phyloP scores from a whole-genome alignment of 2,113 vertebrate species.

The Ahaetulla prasina region DNA sequence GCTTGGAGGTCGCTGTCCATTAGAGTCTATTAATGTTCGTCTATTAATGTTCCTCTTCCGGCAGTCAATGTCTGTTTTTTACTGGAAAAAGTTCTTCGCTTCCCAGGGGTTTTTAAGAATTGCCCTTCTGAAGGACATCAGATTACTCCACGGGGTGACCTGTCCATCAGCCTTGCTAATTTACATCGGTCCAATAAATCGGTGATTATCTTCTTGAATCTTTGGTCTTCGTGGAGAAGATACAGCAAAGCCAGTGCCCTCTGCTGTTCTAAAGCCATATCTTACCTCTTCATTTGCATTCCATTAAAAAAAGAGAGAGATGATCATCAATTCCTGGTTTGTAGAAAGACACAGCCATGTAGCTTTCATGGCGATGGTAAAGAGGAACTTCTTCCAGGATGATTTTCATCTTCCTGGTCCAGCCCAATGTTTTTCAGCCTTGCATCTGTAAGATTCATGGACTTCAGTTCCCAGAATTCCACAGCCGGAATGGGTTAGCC shows the following conservation, averaged over 20 bases:
- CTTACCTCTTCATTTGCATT: not conserved
- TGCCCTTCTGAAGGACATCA: not conserved
- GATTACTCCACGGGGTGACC: not conserved
- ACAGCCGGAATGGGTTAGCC: not conserved
- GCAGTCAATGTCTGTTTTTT: not conserved
- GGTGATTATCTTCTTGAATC: not conserved
- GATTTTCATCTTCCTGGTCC: not conserved
- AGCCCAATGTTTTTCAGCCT: not conserved
- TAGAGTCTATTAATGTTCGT: constrained; percentile 37
- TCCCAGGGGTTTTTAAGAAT: not conserved
- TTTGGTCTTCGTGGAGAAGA: accelerated
- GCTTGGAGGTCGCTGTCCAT: constrained; percentile 13
- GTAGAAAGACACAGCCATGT: not conserved
- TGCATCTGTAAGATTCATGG: not conserved
- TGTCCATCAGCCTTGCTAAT: not conserved
- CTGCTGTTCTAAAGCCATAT: accelerated
- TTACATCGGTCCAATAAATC: not conserved
- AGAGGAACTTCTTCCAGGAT: not conserved
- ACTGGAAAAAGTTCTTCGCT: constrained; percentile 5
- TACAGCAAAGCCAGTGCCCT: not conserved
- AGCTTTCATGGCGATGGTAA: not conserved
- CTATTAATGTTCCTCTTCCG: constrained; percentile 39
- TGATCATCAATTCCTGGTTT: not conserved
- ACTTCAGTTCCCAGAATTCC: not conserved
- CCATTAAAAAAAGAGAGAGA: not conserved